Conservation (phyloP, 2,888 invertebrate genomes). For the Coenonympha glycerion region DNA sequence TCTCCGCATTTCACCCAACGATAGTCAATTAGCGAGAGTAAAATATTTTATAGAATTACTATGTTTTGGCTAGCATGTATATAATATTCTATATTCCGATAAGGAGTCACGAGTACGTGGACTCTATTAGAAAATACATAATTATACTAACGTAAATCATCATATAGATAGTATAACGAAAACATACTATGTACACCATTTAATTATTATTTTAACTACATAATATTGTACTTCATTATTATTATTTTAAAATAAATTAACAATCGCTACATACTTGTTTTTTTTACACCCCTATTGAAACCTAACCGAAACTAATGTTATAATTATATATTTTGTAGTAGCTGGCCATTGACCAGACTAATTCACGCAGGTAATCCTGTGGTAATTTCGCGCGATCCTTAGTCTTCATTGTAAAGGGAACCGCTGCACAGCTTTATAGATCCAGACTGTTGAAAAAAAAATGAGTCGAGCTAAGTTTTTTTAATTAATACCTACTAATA, state of each 20-base stretch:
- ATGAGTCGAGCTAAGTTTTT: too few species aligned
- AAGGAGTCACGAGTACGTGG: slow-evolving; percentile 32
- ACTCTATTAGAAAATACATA: slow-evolving; percentile 35
- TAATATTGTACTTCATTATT: slow-evolving; percentile 55
- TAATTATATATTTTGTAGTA: too few species aligned
- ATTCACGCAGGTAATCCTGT: too few species aligned
- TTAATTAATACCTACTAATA: too few species aligned
- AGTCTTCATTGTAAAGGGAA: too few species aligned
- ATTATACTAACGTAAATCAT: slow-evolving; percentile 33
- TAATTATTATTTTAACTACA: slow-evolving; percentile 46
- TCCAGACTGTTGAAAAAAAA: too few species aligned
- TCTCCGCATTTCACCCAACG: slow-evolving; percentile 73
- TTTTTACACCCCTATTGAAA: not conserved
- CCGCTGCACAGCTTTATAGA: too few species aligned
- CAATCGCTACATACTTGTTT: slow-evolving; percentile 8
- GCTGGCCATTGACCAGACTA: too few species aligned
- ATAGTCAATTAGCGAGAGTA: slow-evolving; percentile 74
- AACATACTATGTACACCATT: slow-evolving; percentile 51
- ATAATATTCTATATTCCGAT: slow-evolving; percentile 45
- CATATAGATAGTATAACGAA: slow-evolving; percentile 40
- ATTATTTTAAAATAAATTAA: slow-evolving; percentile 47
- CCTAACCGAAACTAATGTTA: too few species aligned
- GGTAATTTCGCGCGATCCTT: too few species aligned
- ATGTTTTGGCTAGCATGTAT: slow-evolving; percentile 54
- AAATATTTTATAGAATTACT: slow-evolving; percentile 65